These are phyloP conservation scores for Colostygia pectinataria DNA, from an alignment of 2,888 invertebrate genomes.

Conservation along the genomic window DNA sequence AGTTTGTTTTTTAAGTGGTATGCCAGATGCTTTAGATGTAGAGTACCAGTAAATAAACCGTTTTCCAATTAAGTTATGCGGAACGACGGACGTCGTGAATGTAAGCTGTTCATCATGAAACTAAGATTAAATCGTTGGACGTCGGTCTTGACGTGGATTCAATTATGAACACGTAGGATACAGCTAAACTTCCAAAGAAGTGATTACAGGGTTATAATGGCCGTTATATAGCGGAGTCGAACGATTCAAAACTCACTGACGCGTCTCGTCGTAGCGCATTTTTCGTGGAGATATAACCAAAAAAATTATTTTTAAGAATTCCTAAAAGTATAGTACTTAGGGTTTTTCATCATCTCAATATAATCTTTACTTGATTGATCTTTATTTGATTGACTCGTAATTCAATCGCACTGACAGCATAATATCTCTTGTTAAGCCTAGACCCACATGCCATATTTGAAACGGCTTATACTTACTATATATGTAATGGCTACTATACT, in stretches of 20 bases:
- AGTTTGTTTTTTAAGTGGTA: too few species aligned
- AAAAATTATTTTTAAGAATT: too few species aligned
- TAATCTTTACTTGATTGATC: too few species aligned
- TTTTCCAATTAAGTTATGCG: slow-evolving; percentile 80
- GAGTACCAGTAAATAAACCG: slow-evolving; percentile 35
- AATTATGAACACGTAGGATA: slow-evolving; percentile 11
- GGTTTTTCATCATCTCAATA: too few species aligned
- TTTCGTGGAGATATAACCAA: too few species aligned
- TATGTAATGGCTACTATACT: slow-evolving; percentile 10
- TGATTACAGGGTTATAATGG: too few species aligned
- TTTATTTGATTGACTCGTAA: not conserved
- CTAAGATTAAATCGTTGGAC: slow-evolving; percentile 28
- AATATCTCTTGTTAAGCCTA: slow-evolving; percentile 22
- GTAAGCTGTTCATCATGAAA: slow-evolving; percentile 55
- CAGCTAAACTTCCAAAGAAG: too few species aligned
- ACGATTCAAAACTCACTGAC: too few species aligned
- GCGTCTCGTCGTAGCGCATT: too few species aligned
- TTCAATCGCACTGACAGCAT: not conserved
- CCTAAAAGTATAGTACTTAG: too few species aligned
- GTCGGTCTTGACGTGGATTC: slow-evolving; percentile 13
- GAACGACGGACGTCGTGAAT: slow-evolving; percentile 64
- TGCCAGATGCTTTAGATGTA: not conserved
- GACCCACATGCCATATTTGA: slow-evolving; percentile 21
- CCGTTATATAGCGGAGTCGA: too few species aligned
- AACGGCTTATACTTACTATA: not conserved